Percentiles rank a stretch among this genome's conserved stretches.
phyloP scores from a whole-genome alignment of 2,888 invertebrate species.

The Sclerodermus sp. region DNA sequence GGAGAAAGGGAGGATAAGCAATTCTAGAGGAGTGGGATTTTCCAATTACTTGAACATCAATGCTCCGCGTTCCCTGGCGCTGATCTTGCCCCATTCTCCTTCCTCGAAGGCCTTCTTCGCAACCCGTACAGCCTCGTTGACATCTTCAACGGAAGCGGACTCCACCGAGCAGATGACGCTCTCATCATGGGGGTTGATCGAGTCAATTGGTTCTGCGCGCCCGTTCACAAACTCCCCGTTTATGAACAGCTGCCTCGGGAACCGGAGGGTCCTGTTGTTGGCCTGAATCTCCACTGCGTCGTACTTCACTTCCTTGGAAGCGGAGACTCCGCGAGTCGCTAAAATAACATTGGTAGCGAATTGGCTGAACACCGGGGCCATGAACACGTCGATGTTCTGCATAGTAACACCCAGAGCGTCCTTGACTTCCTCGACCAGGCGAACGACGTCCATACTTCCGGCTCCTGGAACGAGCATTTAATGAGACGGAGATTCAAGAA shows the following conservation, averaged over 20 bases:
- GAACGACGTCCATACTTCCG: conserved; percentile 97
- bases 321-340: conserved; percentile 66
- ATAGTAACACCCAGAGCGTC: conserved; percentile 75
- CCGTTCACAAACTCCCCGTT: conserved; percentile 87
- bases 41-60: conserved; percentile 71
- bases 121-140: conserved; percentile 83
- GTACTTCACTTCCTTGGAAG: conserved; percentile 65
- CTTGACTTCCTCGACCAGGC: conserved; percentile 89
- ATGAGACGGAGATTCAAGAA: no score
- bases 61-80: conserved; percentile 85
- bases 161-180: conserved; percentile 74
- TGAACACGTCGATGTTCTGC: conserved; percentile 88
- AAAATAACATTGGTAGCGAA: conserved; percentile 72
- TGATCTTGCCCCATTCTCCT: conserved; percentile 94
- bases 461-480: no score
- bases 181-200: conserved; percentile 85
- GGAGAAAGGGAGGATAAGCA: background rate
- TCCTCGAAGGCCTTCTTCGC: conserved; percentile 85
- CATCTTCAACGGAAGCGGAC: conserved; percentile 76
- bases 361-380: conserved; percentile 86
- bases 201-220: conserved; percentile 63
- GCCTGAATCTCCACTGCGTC: conserved; percentile 75
- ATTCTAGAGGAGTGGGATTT: background rate
- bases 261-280: conserved; percentile 82
- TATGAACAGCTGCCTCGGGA: conserved; percentile 90